Evolutionary conservation across 2,113 vertebrate genomes (phyloP).

Genomic region (Passer montanus): DNA sequence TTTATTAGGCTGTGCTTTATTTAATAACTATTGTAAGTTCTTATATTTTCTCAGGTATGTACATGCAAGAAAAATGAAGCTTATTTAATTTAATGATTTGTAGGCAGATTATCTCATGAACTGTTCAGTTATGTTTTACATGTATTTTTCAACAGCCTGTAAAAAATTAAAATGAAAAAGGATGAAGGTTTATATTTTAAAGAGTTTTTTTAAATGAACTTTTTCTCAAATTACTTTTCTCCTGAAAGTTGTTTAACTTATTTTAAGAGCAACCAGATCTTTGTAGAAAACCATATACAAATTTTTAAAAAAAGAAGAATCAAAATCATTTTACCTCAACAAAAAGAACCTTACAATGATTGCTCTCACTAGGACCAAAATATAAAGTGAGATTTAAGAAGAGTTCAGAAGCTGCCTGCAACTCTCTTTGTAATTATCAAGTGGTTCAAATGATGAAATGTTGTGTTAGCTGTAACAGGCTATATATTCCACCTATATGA

Average conservation of each 20-base stretch:
- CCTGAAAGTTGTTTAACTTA: background rate
- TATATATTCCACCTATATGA: background rate
- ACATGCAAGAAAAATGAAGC: background rate
- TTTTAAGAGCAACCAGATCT: background rate
- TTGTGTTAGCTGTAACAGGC: background rate
- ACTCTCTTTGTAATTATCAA: conserved; percentile 3
- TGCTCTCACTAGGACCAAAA: background rate
- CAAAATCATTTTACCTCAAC: background rate
- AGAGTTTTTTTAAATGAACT: rapidly evolving
- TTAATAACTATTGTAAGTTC: background rate
- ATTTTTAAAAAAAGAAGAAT: background rate
- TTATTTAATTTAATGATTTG: background rate
- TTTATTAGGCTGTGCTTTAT: background rate
- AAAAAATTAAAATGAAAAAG: background rate
- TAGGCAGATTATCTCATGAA: background rate
- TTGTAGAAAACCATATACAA: background rate
- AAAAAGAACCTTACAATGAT: background rate
- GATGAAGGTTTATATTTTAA: background rate
- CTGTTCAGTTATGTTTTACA: background rate
- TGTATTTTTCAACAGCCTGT: background rate
- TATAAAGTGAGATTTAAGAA: background rate
- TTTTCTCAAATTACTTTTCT: background rate
- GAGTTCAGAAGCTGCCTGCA: background rate
- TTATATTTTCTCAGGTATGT: background rate
- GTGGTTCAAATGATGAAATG: background rate